Evolutionary conservation across 2,797 vertebrate species (phyloP), one percentile per base, ranked within the genome.

Genomic region (Bovichtus diacanthus): DNA sequence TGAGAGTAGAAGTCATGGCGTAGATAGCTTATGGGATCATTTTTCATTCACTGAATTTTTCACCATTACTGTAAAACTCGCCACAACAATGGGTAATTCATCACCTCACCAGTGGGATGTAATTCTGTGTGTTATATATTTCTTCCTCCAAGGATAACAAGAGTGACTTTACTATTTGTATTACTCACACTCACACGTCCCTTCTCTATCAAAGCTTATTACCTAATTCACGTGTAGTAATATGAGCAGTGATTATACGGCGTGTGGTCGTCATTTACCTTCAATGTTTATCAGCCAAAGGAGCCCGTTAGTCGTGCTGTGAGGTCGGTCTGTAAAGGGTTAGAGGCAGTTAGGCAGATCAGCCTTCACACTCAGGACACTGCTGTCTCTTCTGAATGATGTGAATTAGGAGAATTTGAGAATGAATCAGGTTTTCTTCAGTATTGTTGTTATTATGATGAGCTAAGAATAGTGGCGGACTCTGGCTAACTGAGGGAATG

Each of bases 1-100:
- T 61, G 36, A 49, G 51, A 80, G 68, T 67, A 53, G 60, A 71
- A 81, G 70, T 77, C 71, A 31, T 36, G 47, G 55, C 38, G 50
- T 60, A 82, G 76, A 76, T 16, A 68, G 58, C 58, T 76, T 50
- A 71, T 63, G 23, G 63, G 76, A 80, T 87, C 87, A 70, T 91
- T 92, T 90, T 86, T 92, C 85, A 90, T 91, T 84, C 61, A 46
- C 63, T 79, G 81, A 77, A 47, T 82, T 65, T 86, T 81, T 70
- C 74, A 67, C 65, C 53, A 65, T 88, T 70, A 73, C 66, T 73
- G 59, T 83, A 78, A 86, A 90, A 86, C 64, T 64, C 27, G 2
- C 70, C 25, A 25, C 51, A 44, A 73, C 74, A 81, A 71, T 74
- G 31, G 80, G 67, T 74, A 31, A 90, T 91, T 83, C 74, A 89